Conservation (phyloP, 2,113 vertebrate genomes). For the Collichthys lucidus region DNA sequence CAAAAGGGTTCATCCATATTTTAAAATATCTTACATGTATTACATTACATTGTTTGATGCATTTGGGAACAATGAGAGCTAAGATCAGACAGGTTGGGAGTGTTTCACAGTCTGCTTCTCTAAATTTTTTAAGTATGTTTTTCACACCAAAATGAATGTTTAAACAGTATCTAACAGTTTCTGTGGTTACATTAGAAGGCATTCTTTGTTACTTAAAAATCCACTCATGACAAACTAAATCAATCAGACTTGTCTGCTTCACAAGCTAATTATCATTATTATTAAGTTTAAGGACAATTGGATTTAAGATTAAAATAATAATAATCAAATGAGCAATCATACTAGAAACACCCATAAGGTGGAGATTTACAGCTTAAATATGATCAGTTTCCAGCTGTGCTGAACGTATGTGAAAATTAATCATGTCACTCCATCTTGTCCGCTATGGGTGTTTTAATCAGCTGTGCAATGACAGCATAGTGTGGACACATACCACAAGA, state of each 20-base stretch:
- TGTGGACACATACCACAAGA: conserved; percentile 14
- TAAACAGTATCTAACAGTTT: conserved; percentile 3
- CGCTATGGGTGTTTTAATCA: neutral
- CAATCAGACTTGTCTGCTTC: too few species aligned
- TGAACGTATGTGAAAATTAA: neutral
- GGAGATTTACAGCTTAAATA: neutral
- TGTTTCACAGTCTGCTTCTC: neutral
- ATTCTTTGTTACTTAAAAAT: neutral
- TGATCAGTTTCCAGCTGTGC: conserved; percentile 1
- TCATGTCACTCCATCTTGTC: neutral
- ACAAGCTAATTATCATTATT: too few species aligned
- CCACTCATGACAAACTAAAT: neutral
- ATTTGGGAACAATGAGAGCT: neutral
- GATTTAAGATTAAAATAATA: neutral
- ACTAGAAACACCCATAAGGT: too few species aligned
- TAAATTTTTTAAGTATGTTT: neutral
- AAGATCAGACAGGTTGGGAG: neutral
- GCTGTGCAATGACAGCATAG: conserved; percentile 10
- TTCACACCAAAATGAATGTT: conserved; percentile 15
- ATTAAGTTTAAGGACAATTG: too few species aligned
- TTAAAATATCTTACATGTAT: neutral
- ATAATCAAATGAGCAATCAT: too few species aligned
- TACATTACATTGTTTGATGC: neutral
- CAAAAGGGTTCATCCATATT: neutral
- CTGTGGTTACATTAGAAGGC: neutral